Conservation (phyloP, 2,113 vertebrate genomes). For the Oryctolagus cuniculus region DNA sequence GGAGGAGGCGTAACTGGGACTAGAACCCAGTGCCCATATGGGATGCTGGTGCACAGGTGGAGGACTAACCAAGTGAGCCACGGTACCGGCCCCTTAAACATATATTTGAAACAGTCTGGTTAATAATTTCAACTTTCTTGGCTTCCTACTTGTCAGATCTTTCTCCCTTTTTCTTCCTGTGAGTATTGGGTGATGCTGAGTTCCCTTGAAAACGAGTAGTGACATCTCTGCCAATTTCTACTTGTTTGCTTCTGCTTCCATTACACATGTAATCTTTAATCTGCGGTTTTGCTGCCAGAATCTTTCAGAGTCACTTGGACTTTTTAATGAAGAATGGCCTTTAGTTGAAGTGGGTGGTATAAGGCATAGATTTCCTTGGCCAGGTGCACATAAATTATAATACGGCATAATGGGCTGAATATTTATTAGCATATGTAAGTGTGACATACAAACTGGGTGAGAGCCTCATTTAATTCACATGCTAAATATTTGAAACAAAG, state of each 20-base stretch:
- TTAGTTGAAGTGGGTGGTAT: neutral
- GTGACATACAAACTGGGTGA: neutral
- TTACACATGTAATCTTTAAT: neutral
- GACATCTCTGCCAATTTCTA: neutral
- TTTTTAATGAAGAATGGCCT: slow-evolving; percentile 7
- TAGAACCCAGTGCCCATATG: too few relatives aligned
- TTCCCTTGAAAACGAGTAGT: neutral
- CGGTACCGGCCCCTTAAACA: too few relatives aligned
- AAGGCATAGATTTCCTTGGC: neutral
- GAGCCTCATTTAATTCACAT: neutral
- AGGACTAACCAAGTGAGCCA: too few relatives aligned
- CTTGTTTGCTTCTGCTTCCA: neutral
- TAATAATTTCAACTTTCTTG: slow-evolving; percentile 22
- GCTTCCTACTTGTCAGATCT: neutral
- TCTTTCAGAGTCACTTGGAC: neutral
- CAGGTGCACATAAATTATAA: neutral
- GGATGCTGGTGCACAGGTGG: too few relatives aligned
- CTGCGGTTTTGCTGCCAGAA: neutral
- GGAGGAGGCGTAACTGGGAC: too few relatives aligned
- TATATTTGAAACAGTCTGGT: neutral
- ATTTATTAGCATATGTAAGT: neutral
- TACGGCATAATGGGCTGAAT: neutral
- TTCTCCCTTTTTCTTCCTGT: neutral
- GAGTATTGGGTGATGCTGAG: neutral
- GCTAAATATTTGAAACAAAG: neutral